A percentile compares a stretch with the other conserved stretches of the same genome.
Evolutionary conservation across 2,113 vertebrate genomes (phyloP).

Genomic region (Quiscalus mexicanus): DNA sequence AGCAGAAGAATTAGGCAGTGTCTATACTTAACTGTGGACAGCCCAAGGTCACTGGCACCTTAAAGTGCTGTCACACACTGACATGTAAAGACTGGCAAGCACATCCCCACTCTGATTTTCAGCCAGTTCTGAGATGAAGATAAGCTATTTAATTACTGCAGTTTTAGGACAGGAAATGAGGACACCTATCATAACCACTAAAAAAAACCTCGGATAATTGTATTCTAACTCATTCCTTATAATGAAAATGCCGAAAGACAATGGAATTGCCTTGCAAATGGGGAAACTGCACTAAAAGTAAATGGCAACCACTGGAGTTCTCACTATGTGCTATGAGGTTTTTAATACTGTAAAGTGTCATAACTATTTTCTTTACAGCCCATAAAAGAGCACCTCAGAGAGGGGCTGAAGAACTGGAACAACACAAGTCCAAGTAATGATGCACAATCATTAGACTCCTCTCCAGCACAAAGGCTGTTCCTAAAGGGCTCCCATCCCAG

Average conservation of each 20-base stretch:
- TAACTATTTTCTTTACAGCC: not conserved
- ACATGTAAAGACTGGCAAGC: not conserved
- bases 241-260: not conserved
- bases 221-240: not conserved
- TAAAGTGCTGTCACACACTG: not conserved
- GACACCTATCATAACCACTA: constrained; percentile 6
- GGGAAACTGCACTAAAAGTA: not conserved
- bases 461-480: not conserved
- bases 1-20: not conserved
- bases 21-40: not conserved
- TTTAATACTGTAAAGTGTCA: not conserved
- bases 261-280: not conserved
- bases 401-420: not conserved
- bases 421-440: not conserved
- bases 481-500: not conserved
- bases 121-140: not conserved
- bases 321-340: not conserved
- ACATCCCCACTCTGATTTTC: not conserved
- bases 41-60: not conserved
- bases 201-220: not conserved
- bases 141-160: constrained; percentile 18
- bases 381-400: not conserved
- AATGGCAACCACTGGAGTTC: not conserved
- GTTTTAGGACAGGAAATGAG: constrained; percentile 32
- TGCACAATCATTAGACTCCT: not conserved